Conservation (phyloP, 2,888 invertebrate genomes). For the Campoplex capitator region DNA sequence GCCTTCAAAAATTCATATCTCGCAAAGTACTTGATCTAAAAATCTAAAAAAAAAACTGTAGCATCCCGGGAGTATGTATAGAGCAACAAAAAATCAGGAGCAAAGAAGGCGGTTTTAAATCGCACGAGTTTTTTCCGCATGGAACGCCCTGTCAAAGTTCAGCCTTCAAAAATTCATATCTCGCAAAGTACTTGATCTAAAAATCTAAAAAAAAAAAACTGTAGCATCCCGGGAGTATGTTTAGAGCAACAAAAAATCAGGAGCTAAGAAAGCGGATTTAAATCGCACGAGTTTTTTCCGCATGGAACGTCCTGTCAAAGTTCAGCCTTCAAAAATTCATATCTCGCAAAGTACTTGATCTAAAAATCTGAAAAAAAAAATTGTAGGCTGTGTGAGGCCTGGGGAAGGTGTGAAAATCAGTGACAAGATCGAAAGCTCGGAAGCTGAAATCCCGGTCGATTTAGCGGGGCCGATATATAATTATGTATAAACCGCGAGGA, state of each 20-base stretch:
- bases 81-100: no score
- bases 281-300: neutral
- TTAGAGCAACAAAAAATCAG: neutral
- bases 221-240: neutral
- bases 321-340: neutral
- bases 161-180: constrained; percentile 13
- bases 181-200: neutral
- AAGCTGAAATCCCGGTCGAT: neutral
- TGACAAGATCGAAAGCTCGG: neutral
- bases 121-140: neutral
- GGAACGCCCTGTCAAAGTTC: neutral
- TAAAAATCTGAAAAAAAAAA: neutral
- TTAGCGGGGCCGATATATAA: constrained; percentile 31
- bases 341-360: neutral
- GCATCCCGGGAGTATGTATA: no score
- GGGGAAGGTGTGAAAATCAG: constrained; percentile 6
- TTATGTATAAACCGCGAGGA: constrained; percentile 43
- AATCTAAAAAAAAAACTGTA: no score
- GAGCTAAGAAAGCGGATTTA: neutral
- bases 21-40: no score
- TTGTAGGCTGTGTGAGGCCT: neutral
- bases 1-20: neutral
- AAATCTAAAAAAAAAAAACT: constrained; percentile 23
- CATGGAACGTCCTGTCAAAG: neutral
- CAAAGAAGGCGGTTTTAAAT: no score